Evolutionary conservation across 1,140 invertebrate genomes (phyloP).

Genomic region (Matsumurasca onukii): DNA sequence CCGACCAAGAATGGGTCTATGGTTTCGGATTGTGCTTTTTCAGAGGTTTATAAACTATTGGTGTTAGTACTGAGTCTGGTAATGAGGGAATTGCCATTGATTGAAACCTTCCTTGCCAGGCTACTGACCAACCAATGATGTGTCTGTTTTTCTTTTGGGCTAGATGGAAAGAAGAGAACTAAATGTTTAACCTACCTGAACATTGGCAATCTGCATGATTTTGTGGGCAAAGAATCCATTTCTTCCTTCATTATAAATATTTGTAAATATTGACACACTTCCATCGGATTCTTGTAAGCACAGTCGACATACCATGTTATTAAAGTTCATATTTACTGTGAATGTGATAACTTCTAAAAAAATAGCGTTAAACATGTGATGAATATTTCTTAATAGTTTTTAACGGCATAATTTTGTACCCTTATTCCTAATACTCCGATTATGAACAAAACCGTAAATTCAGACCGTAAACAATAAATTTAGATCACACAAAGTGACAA

Average conservation of each 20-base stretch:
- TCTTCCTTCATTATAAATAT: constrained; percentile 5
- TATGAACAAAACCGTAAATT: not conserved
- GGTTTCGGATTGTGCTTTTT: too few relatives aligned
- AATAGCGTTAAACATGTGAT: too few relatives aligned
- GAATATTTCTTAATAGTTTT: not conserved
- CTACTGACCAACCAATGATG: too few relatives aligned
- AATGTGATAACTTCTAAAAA: too few relatives aligned
- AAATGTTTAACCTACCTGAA: constrained; percentile 17
- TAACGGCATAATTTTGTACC: not conserved
- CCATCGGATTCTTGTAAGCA: constrained; percentile 9
- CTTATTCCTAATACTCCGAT: too few relatives aligned
- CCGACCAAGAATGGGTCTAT: too few relatives aligned
- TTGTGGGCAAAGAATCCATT: constrained; percentile 16
- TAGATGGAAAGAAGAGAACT: too few relatives aligned
- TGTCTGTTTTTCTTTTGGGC: too few relatives aligned
- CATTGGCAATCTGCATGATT: constrained; percentile 30
- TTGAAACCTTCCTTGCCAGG: too few relatives aligned
- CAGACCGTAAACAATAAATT: not conserved
- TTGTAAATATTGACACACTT: constrained; percentile 23
- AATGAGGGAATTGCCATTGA: too few relatives aligned
- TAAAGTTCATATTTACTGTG: constrained; percentile 17
- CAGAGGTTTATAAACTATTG: too few relatives aligned
- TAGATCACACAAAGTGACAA: not conserved
- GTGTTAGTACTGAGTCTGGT: too few relatives aligned
- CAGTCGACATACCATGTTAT: constrained; percentile 10